Conservation (phyloP, 2,113 vertebrate genomes). For the Sphaerodactylus townsendi region DNA sequence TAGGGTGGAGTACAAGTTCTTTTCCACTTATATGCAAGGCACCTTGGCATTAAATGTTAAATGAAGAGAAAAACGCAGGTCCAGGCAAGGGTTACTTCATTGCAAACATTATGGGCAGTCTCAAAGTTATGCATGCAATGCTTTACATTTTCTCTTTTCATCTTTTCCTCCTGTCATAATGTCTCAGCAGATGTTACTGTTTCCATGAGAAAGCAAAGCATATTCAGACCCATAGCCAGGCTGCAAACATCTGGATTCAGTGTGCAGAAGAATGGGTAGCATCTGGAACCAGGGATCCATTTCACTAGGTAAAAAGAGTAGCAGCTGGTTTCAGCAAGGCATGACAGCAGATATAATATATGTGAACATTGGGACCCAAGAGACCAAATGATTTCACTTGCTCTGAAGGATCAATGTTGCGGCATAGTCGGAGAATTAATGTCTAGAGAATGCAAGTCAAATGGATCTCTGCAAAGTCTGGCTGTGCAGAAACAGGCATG, state of each 20-base stretch:
- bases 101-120: background rate
- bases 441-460: background rate
- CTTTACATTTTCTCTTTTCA: background rate
- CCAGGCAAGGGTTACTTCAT: background rate
- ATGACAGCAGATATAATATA: background rate
- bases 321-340: background rate
- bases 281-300: background rate
- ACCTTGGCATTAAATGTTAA: background rate
- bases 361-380: background rate
- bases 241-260: background rate
- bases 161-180: background rate
- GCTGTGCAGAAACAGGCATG: background rate
- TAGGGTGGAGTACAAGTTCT: background rate
- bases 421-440: background rate
- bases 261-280: background rate
- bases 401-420: background rate
- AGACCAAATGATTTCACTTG: background rate
- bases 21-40: too few relatives aligned
- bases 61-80: background rate
- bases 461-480: background rate
- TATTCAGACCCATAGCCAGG: background rate
- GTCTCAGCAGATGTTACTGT: background rate
- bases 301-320: background rate
- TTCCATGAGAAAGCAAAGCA: background rate
- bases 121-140: background rate